phyloP scores from a whole-genome alignment of 1,140 invertebrate genomes.

The Polypedilum pembai region DNA sequence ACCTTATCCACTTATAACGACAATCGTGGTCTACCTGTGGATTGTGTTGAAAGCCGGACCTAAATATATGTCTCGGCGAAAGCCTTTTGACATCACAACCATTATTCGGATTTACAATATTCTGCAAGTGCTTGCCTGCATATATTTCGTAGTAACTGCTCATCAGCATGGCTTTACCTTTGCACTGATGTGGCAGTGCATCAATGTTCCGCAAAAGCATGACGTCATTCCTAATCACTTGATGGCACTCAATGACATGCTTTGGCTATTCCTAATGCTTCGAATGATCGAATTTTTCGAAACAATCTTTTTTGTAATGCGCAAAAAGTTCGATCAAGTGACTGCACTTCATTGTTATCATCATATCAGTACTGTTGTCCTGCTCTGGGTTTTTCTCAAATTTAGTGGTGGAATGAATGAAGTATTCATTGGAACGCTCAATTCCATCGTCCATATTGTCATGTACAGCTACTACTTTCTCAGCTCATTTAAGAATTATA shows the following conservation, averaged over 20 bases:
- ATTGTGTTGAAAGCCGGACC: slow-evolving; percentile 54
- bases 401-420: slow-evolving; percentile 39
- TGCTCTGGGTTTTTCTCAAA: slow-evolving; percentile 56
- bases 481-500: slow-evolving; percentile 44
- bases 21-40: slow-evolving; percentile 58
- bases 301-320: slow-evolving; percentile 76
- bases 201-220: background rate
- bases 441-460: slow-evolving; percentile 56
- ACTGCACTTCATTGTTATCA: slow-evolving; percentile 86
- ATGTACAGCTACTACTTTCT: slow-evolving; percentile 61
- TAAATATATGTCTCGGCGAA: slow-evolving; percentile 62
- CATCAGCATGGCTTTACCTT: background rate
- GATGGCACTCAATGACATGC: slow-evolving; percentile 43
- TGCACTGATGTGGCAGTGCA: background rate
- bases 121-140: slow-evolving; percentile 57
- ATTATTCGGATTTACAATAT: slow-evolving; percentile 69
- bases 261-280: slow-evolving; percentile 61
- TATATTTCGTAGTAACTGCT: background rate
- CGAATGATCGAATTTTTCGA: slow-evolving; percentile 63
- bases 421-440: slow-evolving; percentile 35
- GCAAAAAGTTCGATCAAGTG: slow-evolving; percentile 77
- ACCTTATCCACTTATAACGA: slow-evolving; percentile 38
- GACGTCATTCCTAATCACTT: background rate
- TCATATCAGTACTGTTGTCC: slow-evolving; percentile 66
- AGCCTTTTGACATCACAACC: slow-evolving; percentile 59